Conservation (phyloP, 2,797 vertebrate species). For the Avahi laniger region DNA sequence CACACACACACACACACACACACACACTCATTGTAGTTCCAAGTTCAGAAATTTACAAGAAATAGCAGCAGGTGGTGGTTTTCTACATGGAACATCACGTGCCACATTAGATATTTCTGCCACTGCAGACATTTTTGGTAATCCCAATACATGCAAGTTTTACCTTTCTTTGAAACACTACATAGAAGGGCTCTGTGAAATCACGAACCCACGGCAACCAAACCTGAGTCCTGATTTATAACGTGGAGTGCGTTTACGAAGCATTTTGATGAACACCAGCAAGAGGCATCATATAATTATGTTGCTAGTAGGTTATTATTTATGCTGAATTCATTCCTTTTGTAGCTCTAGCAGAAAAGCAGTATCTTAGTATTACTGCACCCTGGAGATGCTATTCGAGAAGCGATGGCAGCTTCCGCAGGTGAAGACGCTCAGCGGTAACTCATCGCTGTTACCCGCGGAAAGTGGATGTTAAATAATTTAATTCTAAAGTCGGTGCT, state of each 20-base stretch:
- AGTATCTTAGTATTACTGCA: neutral
- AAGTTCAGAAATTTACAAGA: neutral
- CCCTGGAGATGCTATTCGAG: constrained; percentile 35
- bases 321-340: neutral
- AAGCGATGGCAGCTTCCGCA: constrained; percentile 24
- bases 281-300: constrained; percentile 53
- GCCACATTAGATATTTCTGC: neutral
- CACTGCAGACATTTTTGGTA: neutral
- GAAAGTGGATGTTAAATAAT: constrained; percentile 58
- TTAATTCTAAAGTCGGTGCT: constrained; percentile 19
- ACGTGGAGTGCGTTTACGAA: constrained; percentile 15
- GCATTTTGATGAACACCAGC: constrained; percentile 62
- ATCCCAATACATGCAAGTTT: neutral
- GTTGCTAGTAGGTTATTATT: constrained; percentile 66
- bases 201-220: neutral
- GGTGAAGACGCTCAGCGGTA: neutral
- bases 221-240: neutral
- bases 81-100: neutral
- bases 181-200: neutral
- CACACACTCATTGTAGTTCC: neutral
- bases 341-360: neutral
- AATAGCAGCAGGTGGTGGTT: fast-evolving
- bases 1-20: fast-evolving
- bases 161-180: neutral
- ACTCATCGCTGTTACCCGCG: neutral